A percentile compares a stretch with the other conserved stretches of the same genome.
These are phyloP conservation scores for Microplitis mediator DNA, from an alignment of 1,140 invertebrate genomes.

Conservation along the genomic window DNA sequence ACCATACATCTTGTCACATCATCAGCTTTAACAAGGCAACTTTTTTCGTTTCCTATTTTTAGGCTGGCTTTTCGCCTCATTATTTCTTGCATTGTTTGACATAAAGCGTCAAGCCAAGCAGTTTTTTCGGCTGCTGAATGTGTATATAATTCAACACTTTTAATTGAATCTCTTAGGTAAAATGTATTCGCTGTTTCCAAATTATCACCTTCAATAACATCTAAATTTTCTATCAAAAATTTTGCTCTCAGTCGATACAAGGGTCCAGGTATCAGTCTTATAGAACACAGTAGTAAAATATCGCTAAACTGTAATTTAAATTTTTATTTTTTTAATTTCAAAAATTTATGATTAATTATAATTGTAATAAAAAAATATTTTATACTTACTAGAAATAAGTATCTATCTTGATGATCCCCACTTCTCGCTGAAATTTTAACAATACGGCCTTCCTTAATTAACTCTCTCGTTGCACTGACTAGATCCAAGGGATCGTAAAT, in stretches of 20 bases:
- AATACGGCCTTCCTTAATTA: constrained; percentile 75
- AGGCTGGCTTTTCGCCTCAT: constrained; percentile 65
- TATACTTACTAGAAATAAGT: constrained; percentile 71
- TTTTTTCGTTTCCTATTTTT: constrained; percentile 54
- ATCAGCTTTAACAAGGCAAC: constrained; percentile 72
- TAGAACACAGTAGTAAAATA: constrained; percentile 67
- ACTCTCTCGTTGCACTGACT: constrained; percentile 71
- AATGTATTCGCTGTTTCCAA: constrained; percentile 70
- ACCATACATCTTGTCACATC: constrained; percentile 76
- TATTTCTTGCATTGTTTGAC: constrained; percentile 69
- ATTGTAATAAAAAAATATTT: constrained; percentile 7
- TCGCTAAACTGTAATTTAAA: constrained; percentile 69
- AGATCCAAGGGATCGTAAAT: constrained; percentile 68
- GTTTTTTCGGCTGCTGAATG: constrained; percentile 65
- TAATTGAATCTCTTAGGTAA: constrained; percentile 70
- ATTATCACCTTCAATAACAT: constrained; percentile 70
- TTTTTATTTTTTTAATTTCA: not conserved
- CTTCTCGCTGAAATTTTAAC: constrained; percentile 72
- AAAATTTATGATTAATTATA: constrained; percentile 1
- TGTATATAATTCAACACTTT: constrained; percentile 56
- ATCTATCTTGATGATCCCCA: constrained; percentile 69
- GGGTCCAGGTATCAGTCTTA: constrained; percentile 66
- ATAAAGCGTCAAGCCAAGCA: constrained; percentile 71
- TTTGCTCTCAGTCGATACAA: constrained; percentile 60
- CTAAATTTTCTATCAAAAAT: constrained; percentile 70